These are phyloP conservation scores for Takifugu rubripes DNA, from an alignment of 2,797 vertebrate genomes.

Conservation along the genomic window DNA sequence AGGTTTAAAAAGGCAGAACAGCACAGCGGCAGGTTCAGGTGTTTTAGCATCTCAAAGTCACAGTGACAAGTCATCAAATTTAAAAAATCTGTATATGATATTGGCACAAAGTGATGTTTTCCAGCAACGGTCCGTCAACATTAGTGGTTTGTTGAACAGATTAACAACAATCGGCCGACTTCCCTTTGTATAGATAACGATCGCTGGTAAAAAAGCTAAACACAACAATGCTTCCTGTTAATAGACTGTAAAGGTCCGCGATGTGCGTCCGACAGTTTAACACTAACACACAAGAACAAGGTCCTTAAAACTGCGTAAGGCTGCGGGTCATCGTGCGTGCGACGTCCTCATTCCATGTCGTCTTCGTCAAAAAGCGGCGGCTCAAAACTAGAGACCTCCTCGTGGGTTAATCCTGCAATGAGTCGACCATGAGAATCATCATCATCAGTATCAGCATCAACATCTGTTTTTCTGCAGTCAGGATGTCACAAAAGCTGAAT, in stretches of 20 bases:
- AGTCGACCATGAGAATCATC: conserved; percentile 1
- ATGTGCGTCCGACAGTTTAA: conserved; percentile 38
- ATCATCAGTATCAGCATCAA: neutral
- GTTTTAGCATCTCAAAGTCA: conserved; percentile 69
- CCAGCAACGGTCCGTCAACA: conserved; percentile 51
- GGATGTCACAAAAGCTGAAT: neutral
- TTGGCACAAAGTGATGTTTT: conserved; percentile 43
- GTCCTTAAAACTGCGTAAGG: conserved; percentile 25
- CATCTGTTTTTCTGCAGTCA: neutral
- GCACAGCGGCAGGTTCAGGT: conserved; percentile 63
- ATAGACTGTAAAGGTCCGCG: conserved; percentile 33
- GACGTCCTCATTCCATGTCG: conserved; percentile 86
- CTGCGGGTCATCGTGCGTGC: conserved; percentile 6
- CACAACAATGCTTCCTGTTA: conserved; percentile 18
- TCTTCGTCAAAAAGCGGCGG: conserved; percentile 87
- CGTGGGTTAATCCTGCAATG: conserved; percentile 87
- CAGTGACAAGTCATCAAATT: conserved; percentile 59
- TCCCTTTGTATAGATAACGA: conserved; percentile 35
- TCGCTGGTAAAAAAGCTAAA: conserved; percentile 31
- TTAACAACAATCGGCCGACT: conserved; percentile 29
- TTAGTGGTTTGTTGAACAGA: conserved; percentile 61
- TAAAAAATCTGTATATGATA: conserved; percentile 9
- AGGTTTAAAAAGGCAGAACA: conserved; percentile 46
- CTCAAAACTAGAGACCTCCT: conserved; percentile 89
- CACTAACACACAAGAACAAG: conserved; percentile 36